These are phyloP conservation scores for Andrena bicolor DNA, from an alignment of 2,888 invertebrate species.

Conservation along the genomic window DNA sequence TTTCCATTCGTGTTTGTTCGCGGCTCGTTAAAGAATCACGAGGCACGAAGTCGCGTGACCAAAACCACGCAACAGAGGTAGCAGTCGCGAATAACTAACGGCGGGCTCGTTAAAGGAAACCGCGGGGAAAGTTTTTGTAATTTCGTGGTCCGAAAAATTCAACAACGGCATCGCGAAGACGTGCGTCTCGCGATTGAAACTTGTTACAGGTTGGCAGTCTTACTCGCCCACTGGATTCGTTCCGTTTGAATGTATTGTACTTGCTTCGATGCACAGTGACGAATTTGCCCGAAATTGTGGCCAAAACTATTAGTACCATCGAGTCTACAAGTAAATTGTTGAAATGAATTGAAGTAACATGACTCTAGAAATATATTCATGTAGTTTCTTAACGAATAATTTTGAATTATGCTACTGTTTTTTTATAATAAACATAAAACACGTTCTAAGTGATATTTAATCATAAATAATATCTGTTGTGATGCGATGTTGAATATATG, in stretches of 20 bases:
- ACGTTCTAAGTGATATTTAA: too few species aligned
- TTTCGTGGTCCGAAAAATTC: conserved; percentile 9
- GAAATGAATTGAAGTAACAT: too few species aligned
- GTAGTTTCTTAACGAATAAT: too few species aligned
- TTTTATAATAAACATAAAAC: too few species aligned
- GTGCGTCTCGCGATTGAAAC: not conserved
- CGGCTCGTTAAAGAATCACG: conserved; percentile 55
- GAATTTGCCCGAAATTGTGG: too few species aligned
- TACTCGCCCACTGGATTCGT: conserved; percentile 21
- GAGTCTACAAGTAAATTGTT: too few species aligned
- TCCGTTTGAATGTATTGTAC: conserved; percentile 43
- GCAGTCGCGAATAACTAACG: conserved; percentile 2
- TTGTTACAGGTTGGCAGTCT: not conserved
- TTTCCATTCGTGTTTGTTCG: conserved; percentile 24
- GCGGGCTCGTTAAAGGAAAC: conserved; percentile 15
- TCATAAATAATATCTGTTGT: too few species aligned
- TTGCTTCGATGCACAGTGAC: not conserved
- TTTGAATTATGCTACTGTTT: not conserved
- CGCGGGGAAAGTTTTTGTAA: not conserved
- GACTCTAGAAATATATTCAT: too few species aligned
- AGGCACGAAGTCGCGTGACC: conserved; percentile 43
- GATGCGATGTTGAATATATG: too few species aligned
- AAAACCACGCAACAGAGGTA: conserved; percentile 23
- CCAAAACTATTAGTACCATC: too few species aligned
- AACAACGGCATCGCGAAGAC: not conserved